These are phyloP conservation scores for Catocala sponsa DNA, from an alignment of 2,888 invertebrate species.

Conservation along the genomic window DNA sequence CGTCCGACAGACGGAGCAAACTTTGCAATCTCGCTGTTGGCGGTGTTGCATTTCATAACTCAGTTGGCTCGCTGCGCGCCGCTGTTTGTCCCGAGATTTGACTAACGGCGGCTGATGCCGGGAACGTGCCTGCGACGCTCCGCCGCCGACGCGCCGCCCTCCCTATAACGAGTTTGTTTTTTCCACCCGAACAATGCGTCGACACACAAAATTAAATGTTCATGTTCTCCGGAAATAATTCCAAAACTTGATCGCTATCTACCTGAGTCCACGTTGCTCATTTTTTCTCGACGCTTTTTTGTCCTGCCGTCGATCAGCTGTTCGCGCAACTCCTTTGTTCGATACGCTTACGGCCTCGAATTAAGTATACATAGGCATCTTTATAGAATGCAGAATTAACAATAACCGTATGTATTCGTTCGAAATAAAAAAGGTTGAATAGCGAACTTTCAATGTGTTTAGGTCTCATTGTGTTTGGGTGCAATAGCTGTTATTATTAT, in stretches of 20 bases:
- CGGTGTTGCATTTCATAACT: conserved; percentile 61
- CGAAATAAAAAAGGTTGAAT: conserved; percentile 39
- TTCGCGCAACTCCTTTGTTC: conserved; percentile 53
- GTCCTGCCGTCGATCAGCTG: conserved; percentile 54
- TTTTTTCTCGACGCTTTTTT: conserved; percentile 36
- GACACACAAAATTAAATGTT: conserved; percentile 23
- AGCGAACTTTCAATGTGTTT: conserved; percentile 31
- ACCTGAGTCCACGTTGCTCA: conserved; percentile 43
- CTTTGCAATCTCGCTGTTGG: conserved; percentile 60
- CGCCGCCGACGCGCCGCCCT: conserved; percentile 3
- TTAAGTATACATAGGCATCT: conserved; percentile 39
- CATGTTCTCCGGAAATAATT: conserved; percentile 39
- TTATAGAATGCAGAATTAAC: conserved; percentile 33
- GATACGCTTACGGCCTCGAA: conserved; percentile 27
- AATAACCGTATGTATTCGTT: conserved; percentile 31
- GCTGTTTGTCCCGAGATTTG: conserved; percentile 51
- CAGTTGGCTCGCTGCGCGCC: conserved; percentile 33
- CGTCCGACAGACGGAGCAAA: conserved; percentile 43
- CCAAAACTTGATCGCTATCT: conserved; percentile 38
- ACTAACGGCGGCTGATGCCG: conserved; percentile 26
- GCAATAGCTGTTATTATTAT: conserved; percentile 42
- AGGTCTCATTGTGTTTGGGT: conserved; percentile 39
- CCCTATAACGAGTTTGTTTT: conserved; percentile 17
- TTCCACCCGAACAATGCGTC: conserved; percentile 23
- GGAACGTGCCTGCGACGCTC: conserved; percentile 9